These are phyloP conservation scores for Anneissia japonica DNA, from an alignment of 35 echinoderm and acorn worm species.

Conservation along the genomic window DNA sequence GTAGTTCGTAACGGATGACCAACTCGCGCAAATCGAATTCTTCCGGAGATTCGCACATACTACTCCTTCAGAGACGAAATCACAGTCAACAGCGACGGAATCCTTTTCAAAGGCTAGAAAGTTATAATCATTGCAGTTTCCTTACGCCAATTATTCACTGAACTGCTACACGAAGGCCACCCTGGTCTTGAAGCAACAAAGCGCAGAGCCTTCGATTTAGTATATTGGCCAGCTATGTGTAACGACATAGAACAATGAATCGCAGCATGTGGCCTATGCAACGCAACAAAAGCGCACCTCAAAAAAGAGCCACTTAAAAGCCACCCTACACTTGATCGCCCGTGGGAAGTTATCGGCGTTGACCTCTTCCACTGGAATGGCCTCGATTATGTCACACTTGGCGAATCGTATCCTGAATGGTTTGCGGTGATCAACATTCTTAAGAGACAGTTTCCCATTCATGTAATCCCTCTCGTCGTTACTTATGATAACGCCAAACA, in stretches of 20 bases:
- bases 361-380: conserved; percentile 42
- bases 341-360: conserved; percentile 12
- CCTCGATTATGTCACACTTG: conserved; percentile 15
- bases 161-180: conserved; percentile 23
- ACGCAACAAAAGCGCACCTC: conserved; percentile 18
- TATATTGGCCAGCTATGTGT: conserved; percentile 38
- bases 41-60: background rate
- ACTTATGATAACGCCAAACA: conserved; percentile 10
- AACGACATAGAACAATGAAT: conserved; percentile 1
- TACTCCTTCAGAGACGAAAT: background rate
- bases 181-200: conserved; percentile 19
- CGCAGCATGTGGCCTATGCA: conserved; percentile 7
- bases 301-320: conserved; percentile 24
- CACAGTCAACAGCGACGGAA: background rate
- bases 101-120: background rate
- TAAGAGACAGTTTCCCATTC: conserved; percentile 8
- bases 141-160: background rate
- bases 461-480: background rate
- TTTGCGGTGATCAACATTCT: conserved; percentile 19
- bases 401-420: conserved; percentile 26
- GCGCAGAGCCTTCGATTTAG: conserved; percentile 7
- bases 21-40: background rate
- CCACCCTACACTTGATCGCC: background rate
- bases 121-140: background rate
- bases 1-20: no score